Percentiles rank a stretch among this genome's conserved stretches.
phyloP scores from a whole-genome alignment of 2,113 vertebrate species.

The Seriola aureovittata region DNA sequence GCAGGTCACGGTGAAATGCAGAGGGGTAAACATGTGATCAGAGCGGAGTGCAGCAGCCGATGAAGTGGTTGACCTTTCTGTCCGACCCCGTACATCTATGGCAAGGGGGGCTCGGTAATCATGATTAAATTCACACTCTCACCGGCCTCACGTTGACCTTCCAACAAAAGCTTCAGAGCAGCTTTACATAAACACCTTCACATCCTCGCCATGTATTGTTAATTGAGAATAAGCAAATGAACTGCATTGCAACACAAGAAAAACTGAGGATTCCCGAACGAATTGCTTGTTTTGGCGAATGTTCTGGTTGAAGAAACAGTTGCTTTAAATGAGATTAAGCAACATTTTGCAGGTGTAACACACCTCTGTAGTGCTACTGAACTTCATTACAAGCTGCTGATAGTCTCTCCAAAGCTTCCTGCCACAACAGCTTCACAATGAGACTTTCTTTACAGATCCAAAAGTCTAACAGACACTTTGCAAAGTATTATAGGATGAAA shows the following conservation, averaged over 20 bases:
- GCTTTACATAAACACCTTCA: not conserved
- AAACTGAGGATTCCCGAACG: too few species aligned
- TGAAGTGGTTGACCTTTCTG: slow-evolving; percentile 12
- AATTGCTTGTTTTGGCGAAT: too few species aligned
- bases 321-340: too few species aligned
- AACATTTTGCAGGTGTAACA: not conserved
- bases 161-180: not conserved
- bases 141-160: not conserved
- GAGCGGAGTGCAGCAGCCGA: not conserved
- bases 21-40: slow-evolving; percentile 2
- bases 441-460: too few species aligned
- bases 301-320: too few species aligned
- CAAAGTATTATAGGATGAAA: too few species aligned
- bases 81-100: not conserved
- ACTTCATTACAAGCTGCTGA: too few species aligned
- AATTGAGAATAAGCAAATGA: not conserved
- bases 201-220: not conserved
- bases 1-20: not conserved
- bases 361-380: not conserved
- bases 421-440: too few species aligned
- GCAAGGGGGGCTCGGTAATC: not conserved
- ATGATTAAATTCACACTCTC: not conserved
- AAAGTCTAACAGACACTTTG: too few species aligned
- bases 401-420: too few species aligned
- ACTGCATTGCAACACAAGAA: too few species aligned